Base-by-base conservation (phyloP, 2,888 invertebrate species). In the Nomada fabriciana region DNA sequence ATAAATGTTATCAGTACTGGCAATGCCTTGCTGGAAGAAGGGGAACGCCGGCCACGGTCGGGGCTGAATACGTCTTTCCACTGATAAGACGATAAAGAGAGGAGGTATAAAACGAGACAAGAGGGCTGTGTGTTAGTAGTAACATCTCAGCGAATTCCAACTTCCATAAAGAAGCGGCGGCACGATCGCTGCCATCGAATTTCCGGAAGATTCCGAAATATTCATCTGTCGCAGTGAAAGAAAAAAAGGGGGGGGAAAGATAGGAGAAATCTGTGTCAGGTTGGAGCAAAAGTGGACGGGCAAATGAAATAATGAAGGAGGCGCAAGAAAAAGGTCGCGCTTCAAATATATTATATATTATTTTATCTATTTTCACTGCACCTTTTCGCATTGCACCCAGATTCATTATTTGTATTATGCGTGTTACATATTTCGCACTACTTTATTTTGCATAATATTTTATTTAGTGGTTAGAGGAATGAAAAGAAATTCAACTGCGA, bases 31-130 rank as follows among this genome's bases (percentile, higher is more conserved):
- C 64, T 47, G 59, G 75, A 42, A 72, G 63, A 80, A 68, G 57
- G 59, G 50, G 61, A 43, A 53, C n/a, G 63, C 29, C 63, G 53
- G 25, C 43, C 52, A 73, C 29, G 61, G 55, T 11, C 42, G 74
- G 71, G 75, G 72, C 79, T 85, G 85, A 88, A 84, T 87, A 89
- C 90, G 88, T 90, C 89, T 84, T 89, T 82, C 23, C 80, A 83
- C 76, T 88, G 90, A 90, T 90, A 90, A 90, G 90, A 80, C 86
- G 90, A 90, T 90, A 90, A 90, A 89, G 86, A 86, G 90, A 86
- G 84, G 84, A 82, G 87, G 83, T 80, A 83, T 86, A 86, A 89
- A 89, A 87, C 76, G 89, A 87, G 88, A 88, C 88, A 87, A 85
- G 85, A 76, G 84, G 67, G 69, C 83, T 81, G 76, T 77, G 81